Evolutionary conservation across 2,113 vertebrate species (phyloP), one percentile per base, ranked within the genome.

Genomic region (Lonchura striata): DNA sequence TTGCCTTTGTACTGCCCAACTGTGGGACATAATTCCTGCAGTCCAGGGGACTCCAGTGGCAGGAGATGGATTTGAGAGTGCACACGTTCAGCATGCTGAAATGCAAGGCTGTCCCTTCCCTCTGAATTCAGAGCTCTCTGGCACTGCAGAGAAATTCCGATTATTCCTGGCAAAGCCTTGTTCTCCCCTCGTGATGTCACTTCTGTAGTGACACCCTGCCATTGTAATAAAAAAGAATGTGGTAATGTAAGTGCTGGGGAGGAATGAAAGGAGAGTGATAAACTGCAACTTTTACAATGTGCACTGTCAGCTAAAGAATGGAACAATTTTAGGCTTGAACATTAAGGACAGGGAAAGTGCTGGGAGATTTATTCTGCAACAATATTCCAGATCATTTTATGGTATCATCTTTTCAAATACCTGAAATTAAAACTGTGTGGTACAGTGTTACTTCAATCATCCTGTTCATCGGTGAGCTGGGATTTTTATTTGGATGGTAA

Each of bases 11-110:
- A 95, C 90, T 94, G 57, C 88, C 94, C 93, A 96, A 92, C 91
- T 92, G 97, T 96, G 96, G 92, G 70, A 89, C 92, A 92, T 97
- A 97, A 98, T 97, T 98, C 78, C 96, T 96, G 85, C 88, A 91
- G 86, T 96, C 92, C 85, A 13, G 92, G 87, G 84, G 90, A 83
- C 86, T 94, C 18, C 59, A 77, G 61, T 95, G 96, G 91, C 87
- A 96, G 92, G 90, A 94, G 95, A 89, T 98, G 95, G 85, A 95
- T 97, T 96, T 74, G 93, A 75, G 85, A 52, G 50, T 30, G 61
- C 83, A 94, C 95, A 93, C 75, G 95, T 88, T 97, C 86, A 64
- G 93, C 96, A 96, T 97, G 91, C 77, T 86, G 91, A 95, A 82
- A 37, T 18, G 66, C 44, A 79, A 19, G 71, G 27, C 63, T 94